Evolutionary conservation across 2,797 vertebrate species (phyloP), one percentile per base, ranked within the genome.

Genomic region (Petrocephalus schoutedeni): DNA sequence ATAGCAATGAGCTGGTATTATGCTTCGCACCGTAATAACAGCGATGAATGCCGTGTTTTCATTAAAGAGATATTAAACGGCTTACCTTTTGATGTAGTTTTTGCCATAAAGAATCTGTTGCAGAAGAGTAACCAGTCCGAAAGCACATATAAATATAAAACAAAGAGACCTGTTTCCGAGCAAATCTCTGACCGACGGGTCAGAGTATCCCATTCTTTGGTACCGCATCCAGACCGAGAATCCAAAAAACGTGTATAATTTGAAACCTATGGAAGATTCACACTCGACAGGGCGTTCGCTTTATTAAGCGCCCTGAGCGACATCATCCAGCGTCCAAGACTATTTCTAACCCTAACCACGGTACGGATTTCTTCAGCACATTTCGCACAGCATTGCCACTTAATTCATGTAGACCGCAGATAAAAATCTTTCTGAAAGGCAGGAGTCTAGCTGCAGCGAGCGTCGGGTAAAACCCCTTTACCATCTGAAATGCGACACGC

Each of bases 71-170:
- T 28, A 80, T 80, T n/a, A 77, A 77, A 88, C 87, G 92, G 90
- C 96, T 96, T 95, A 99, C 98, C 98, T 98, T 94, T 97, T 98
- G 77, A 99, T 97, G 94, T 99, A 99, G 95, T 98, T 99, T 89
- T 97, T 97, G 19, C 98, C 98, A 1, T 98, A 98, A 49, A 99
- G 96, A 91, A 99, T 98, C 94, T 99, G 98, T 92, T 99, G 98
- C 93, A 99, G 94, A 89, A 99, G 94, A 87, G 98, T 99, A 92
- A 99, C 98, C 91, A 99, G 93, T 61, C 97, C 98, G 91, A 99
- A 99, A 90, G 98, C 98, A 95, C 98, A 99, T 94, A 99, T 97
- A 93, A 99, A 99, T 89, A 99, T 99, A 91, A 99, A 99, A 91
- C 99, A 98, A 93, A 99, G 96, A 91, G 97, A 98, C 93, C 98